phyloP scores from a whole-genome alignment of 2,113 vertebrate genomes.

The Gnathonemus echidnorhynchus region DNA sequence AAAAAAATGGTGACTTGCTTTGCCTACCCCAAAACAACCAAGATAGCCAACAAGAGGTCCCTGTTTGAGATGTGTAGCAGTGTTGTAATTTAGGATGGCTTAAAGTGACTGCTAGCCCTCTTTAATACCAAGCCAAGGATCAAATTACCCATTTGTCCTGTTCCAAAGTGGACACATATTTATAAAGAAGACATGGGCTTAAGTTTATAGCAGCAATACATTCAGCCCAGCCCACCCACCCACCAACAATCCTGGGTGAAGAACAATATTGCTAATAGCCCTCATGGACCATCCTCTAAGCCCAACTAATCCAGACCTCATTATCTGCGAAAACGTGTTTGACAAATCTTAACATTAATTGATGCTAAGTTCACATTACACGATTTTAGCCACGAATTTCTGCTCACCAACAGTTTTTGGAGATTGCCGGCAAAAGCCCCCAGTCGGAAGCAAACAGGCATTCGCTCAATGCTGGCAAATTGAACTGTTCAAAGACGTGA shows the following conservation, averaged over 20 bases:
- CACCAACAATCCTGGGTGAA: neutral
- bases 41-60: constrained; percentile 50
- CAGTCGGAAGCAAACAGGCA: neutral
- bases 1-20: constrained; percentile 33
- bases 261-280: neutral
- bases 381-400: neutral
- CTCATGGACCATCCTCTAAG: neutral
- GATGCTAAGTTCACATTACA: neutral
- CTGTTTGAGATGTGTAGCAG: constrained; percentile 38
- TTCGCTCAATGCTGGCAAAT: neutral
- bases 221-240: neutral
- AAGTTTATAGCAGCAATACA: neutral
- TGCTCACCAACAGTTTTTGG: neutral
- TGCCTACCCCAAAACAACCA: constrained; percentile 40
- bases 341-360: neutral
- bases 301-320: neutral
- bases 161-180: constrained; percentile 56
- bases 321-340: neutral
- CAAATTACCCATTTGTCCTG: constrained; percentile 22
- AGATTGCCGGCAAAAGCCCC: neutral
- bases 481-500: neutral
- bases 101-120: constrained; percentile 61
- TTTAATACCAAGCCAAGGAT: constrained; percentile 50
- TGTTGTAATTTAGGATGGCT: constrained; percentile 52
- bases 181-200: constrained; percentile 57